Conservation (phyloP, 2,888 invertebrate species). For the Tethea ocularis region DNA sequence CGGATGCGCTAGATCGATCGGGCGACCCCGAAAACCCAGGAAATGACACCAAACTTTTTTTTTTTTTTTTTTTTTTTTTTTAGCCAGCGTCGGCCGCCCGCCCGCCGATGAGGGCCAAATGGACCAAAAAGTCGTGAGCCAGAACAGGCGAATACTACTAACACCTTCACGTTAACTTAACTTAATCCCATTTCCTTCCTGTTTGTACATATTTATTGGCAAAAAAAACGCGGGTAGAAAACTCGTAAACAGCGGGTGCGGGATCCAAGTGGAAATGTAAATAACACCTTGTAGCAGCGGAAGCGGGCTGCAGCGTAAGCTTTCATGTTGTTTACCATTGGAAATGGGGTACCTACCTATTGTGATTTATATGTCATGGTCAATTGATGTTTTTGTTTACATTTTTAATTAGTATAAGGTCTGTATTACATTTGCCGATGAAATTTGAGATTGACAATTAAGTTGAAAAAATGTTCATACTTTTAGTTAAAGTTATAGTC, state of each 20-base stretch:
- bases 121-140: no score
- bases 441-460: no score
- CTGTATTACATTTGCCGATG: no score
- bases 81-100: no score
- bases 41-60: no score
- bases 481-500: no score
- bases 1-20: no score
- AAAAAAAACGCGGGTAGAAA: background rate
- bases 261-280: background rate
- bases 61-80: no score
- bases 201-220: background rate
- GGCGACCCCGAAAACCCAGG: no score
- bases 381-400: background rate
- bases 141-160: no score
- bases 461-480: no score
- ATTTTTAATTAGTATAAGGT: background rate
- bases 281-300: background rate
- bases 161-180: background rate
- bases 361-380: background rate
- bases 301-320: background rate
- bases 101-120: no score
- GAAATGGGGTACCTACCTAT: background rate
- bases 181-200: background rate
- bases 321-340: background rate
- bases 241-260: background rate